phyloP scores from a whole-genome alignment of 2,888 invertebrate species.

The Lithophane leautieri region DNA sequence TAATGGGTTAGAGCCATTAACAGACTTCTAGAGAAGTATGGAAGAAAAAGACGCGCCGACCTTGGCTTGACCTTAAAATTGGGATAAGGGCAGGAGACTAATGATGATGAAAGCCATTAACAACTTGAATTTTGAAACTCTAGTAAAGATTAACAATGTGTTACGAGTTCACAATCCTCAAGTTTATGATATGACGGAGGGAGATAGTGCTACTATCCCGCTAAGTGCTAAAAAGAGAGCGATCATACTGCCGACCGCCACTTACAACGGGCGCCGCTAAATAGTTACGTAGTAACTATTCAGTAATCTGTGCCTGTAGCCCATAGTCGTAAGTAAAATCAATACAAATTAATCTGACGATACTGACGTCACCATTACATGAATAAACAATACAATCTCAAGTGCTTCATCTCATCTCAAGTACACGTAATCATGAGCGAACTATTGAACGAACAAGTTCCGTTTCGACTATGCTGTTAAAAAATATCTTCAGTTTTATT shows the following conservation, averaged over 20 bases:
- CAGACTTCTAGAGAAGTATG: not conserved
- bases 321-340: constrained; percentile 4
- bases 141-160: not conserved
- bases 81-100: not conserved
- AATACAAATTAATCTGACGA: constrained; percentile 9
- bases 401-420: constrained; percentile 41
- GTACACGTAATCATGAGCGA: constrained; percentile 2
- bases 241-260: no score
- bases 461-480: constrained; percentile 41
- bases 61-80: no score
- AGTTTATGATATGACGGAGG: not conserved
- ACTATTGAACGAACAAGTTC: constrained; percentile 33
- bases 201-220: not conserved
- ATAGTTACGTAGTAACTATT: no score
- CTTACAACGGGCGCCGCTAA: not conserved
- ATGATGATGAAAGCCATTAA: not conserved
- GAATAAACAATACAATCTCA: constrained; percentile 20
- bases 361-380: constrained; percentile 22
- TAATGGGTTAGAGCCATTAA: constrained; percentile 2
- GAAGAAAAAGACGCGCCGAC: not conserved
- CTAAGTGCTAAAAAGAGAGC: not conserved
- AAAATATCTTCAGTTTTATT: not conserved
- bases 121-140: not conserved
- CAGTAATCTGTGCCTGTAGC: no score
- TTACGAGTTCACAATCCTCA: not conserved